These are phyloP conservation scores for Latrodectus hesperus DNA, from an alignment of 2,888 invertebrate species.

Conservation along the genomic window DNA sequence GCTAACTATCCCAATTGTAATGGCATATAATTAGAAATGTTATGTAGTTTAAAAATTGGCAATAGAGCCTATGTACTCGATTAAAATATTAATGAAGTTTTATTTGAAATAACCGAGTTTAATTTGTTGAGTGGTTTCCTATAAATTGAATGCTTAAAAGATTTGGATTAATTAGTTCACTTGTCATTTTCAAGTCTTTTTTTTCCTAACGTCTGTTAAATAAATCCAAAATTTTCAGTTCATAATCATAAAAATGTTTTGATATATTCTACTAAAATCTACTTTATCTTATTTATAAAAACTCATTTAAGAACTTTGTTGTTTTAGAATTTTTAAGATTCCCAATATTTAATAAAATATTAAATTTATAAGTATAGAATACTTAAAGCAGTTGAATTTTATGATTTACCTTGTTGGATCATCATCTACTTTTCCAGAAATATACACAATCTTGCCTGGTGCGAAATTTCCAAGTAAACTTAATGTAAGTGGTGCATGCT, in stretches of 20 bases:
- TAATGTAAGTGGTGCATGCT: conserved; percentile 47
- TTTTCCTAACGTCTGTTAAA: background rate
- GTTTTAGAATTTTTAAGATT: too few species aligned
- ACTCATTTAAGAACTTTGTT: too few species aligned
- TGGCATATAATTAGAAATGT: too few species aligned
- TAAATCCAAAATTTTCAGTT: background rate
- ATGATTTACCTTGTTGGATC: conserved; percentile 41
- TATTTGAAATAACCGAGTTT: too few species aligned
- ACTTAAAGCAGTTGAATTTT: background rate
- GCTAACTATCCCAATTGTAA: too few species aligned
- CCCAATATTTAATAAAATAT: too few species aligned
- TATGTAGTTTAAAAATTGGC: too few species aligned
- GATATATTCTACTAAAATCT: background rate
- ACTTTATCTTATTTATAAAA: background rate
- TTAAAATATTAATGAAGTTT: too few species aligned
- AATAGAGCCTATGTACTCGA: too few species aligned
- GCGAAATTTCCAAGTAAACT: conserved; percentile 28
- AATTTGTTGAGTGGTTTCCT: too few species aligned
- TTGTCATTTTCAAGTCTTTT: background rate
- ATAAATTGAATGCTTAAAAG: too few species aligned
- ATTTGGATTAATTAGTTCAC: background rate
- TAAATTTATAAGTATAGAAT: background rate
- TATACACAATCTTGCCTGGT: conserved; percentile 41
- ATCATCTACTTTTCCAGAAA: conserved; percentile 49
- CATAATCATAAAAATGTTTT: background rate